Evolutionary conservation across 2,113 vertebrate genomes (phyloP).

Genomic region (Nestor notabilis): DNA sequence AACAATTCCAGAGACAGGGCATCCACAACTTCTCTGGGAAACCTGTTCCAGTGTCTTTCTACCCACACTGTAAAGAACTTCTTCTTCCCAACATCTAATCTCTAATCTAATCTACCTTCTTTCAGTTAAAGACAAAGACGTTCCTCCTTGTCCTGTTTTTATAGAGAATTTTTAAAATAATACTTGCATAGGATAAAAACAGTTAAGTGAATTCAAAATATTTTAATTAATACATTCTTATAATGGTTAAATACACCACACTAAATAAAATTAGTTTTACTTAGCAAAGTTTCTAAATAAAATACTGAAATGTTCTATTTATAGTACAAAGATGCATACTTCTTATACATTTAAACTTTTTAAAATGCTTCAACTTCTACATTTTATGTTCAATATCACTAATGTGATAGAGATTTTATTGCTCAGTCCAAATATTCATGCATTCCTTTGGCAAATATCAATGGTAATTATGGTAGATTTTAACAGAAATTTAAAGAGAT

Average conservation of each 20-base stretch:
- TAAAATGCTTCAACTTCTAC: neutral
- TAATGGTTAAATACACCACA: neutral
- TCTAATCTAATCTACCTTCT: no score
- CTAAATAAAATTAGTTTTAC: neutral
- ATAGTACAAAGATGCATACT: neutral
- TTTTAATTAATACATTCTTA: neutral
- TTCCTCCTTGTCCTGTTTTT: no score
- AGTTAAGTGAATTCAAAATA: accelerated
- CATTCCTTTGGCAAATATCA: neutral
- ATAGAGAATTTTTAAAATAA: neutral
- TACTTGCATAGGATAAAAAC: neutral
- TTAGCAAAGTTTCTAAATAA: neutral
- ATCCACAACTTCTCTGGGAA: no score
- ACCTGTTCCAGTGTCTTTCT: no score
- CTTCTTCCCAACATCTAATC: no score
- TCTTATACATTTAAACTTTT: neutral
- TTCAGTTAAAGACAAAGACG: no score
- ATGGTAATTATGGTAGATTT: neutral
- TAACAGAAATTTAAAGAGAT: neutral
- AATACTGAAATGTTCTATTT: neutral
- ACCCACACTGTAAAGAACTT: no score
- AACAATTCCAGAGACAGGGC: no score
- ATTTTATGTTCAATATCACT: neutral
- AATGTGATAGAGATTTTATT: neutral
- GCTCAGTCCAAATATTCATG: neutral